These are phyloP conservation scores for Chloroclystis v-ata DNA, from an alignment of 2,888 invertebrate genomes.

Conservation along the genomic window DNA sequence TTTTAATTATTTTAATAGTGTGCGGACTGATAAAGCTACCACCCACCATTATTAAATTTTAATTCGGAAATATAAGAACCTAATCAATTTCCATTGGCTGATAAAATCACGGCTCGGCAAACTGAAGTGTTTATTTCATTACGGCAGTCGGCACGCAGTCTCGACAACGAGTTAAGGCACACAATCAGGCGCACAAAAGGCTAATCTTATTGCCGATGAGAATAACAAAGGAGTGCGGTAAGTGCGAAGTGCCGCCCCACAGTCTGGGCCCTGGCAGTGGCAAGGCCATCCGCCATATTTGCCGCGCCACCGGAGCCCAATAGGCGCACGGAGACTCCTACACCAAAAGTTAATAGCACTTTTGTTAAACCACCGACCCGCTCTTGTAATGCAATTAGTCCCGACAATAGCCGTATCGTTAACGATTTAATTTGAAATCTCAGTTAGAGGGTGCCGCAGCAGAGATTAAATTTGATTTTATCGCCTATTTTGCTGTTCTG, in stretches of 20 bases:
- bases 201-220: constrained; percentile 65
- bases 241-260: constrained; percentile 49
- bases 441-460: constrained; percentile 35
- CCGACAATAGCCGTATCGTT: constrained; percentile 69
- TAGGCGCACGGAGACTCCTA: constrained; percentile 52
- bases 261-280: constrained; percentile 68
- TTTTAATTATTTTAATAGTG: no score
- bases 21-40: no score
- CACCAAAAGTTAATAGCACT: constrained; percentile 71
- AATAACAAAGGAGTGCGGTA: constrained; percentile 44
- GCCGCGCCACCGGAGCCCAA: constrained; percentile 61
- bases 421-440: constrained; percentile 70
- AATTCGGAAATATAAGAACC: no score
- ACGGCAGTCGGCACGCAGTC: constrained; percentile 22
- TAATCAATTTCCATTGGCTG: not conserved
- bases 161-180: constrained; percentile 55
- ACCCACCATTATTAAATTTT: no score
- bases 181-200: constrained; percentile 67
- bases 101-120: constrained; percentile 9
- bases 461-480: constrained; percentile 30
- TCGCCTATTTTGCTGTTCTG: constrained; percentile 17
- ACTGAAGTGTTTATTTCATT: constrained; percentile 23
- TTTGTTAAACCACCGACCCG: constrained; percentile 62
- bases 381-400: constrained; percentile 78
- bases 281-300: constrained; percentile 60